Percentiles rank a stretch among this genome's conserved stretches.
Evolutionary conservation across 2,797 vertebrate genomes (phyloP).

Genomic region (Miichthys miiuy): DNA sequence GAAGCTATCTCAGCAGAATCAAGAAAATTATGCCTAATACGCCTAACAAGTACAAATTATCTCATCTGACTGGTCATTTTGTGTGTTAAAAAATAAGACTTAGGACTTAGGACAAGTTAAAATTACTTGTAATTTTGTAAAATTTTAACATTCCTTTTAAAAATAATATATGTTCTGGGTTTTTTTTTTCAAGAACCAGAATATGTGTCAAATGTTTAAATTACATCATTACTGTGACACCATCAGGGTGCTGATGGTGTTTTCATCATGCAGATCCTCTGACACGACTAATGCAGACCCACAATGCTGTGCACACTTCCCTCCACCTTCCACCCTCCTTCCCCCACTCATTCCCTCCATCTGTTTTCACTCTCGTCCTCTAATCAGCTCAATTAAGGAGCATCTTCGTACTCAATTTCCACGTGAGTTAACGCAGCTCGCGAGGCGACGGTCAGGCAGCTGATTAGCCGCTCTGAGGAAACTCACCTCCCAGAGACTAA

Average conservation of each 20-base stretch:
- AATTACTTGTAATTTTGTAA: background rate
- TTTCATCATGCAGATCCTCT: slow-evolving; percentile 16
- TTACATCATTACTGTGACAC: slow-evolving; percentile 32
- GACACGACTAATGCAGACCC: slow-evolving; percentile 32
- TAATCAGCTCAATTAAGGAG: slow-evolving; percentile 81
- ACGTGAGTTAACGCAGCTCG: slow-evolving; percentile 31
- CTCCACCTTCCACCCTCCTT: background rate
- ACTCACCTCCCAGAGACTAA: slow-evolving; percentile 34
- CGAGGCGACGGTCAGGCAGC: slow-evolving; percentile 49
- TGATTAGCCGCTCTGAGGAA: slow-evolving; percentile 55
- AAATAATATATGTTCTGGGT: too few relatives aligned
- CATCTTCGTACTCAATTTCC: slow-evolving; percentile 65
- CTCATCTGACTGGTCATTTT: background rate
- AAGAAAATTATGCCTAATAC: background rate
- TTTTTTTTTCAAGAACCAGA: background rate
- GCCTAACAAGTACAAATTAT: background rate
- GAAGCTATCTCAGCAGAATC: background rate
- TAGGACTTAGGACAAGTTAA: background rate
- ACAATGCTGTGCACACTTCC: slow-evolving; percentile 13
- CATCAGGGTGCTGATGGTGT: background rate
- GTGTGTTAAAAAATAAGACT: background rate
- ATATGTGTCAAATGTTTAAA: slow-evolving; percentile 44
- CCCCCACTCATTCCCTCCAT: slow-evolving; percentile 52
- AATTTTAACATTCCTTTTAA: background rate
- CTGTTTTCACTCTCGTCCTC: slow-evolving; percentile 72